A percentile compares a stretch with the other conserved stretches of the same genome.
Evolutionary conservation across 2,888 invertebrate genomes (phyloP).

Genomic region (Philonicus albiceps): DNA sequence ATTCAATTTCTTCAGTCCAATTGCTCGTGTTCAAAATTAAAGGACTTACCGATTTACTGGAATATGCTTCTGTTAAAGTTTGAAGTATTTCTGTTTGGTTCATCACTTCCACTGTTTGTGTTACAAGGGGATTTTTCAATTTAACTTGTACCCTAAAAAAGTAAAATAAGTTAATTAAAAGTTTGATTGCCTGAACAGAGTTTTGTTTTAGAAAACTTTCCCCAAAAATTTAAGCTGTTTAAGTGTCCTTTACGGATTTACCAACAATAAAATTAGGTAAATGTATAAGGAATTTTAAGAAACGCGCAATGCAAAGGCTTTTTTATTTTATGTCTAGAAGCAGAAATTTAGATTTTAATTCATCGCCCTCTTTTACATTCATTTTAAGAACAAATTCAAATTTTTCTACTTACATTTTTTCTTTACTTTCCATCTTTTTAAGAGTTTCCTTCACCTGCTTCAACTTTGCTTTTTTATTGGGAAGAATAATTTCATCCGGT

Average conservation of each 20-base stretch:
- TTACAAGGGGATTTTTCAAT: constrained; percentile 59
- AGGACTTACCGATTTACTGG: constrained; percentile 59
- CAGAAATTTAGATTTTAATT: no score
- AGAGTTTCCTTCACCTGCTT: background rate
- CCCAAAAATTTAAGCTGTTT: no score
- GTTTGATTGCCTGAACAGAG: no score
- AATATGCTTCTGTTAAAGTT: constrained; percentile 61
- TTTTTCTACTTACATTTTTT: background rate
- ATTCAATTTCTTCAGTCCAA: no score
- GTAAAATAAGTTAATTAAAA: background rate
- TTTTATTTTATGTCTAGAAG: no score
- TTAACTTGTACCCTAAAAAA: constrained; percentile 53
- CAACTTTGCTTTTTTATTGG: constrained; percentile 30
- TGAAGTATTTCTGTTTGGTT: constrained; percentile 62
- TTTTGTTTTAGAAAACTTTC: no score
- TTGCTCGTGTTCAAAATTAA: background rate
- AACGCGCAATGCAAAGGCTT: no score
- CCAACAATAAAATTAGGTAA: no score
- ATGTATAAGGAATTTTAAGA: no score
- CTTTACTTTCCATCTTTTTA: background rate
- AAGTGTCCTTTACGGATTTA: no score
- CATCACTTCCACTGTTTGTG: constrained; percentile 63
- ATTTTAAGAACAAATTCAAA: background rate
- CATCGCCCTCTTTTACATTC: no score
- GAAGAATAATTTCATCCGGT: constrained; percentile 40